Conservation (phyloP, 2,797 vertebrate genomes). For the Oryzias sinensis region DNA sequence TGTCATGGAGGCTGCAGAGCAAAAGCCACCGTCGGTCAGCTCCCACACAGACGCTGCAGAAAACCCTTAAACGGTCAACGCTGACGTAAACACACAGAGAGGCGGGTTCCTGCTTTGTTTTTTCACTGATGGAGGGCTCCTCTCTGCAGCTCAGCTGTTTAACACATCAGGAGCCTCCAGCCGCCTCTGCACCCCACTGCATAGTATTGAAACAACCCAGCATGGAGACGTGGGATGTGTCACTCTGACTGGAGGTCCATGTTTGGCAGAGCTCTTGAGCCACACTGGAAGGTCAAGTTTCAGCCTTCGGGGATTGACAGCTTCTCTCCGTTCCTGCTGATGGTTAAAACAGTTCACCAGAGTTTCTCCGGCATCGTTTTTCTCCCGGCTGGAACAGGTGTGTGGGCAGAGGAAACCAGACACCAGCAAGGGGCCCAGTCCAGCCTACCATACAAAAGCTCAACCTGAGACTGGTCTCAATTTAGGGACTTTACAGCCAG, state of each 20-base stretch:
- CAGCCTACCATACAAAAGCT: constrained; percentile 20
- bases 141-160: constrained; percentile 49
- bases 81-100: constrained; percentile 11
- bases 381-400: constrained; percentile 22
- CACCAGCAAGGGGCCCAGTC: constrained; percentile 29
- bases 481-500: constrained; percentile 39
- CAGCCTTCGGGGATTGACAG: constrained; percentile 4
- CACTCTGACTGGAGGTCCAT: constrained; percentile 1
- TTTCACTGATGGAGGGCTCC: constrained; percentile 17
- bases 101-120: constrained; percentile 9
- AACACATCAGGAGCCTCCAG: constrained; percentile 31
- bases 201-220: constrained; percentile 8
- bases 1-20: constrained; percentile 14
- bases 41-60: constrained; percentile 13
- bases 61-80: constrained; percentile 29
- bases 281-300: constrained; percentile 4
- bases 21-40: constrained; percentile 1
- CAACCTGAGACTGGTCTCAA: constrained; percentile 6
- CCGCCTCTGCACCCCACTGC: not conserved
- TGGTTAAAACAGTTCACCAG: constrained; percentile 28
- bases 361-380: constrained; percentile 27
- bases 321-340: constrained; percentile 2
- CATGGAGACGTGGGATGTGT: constrained; percentile 7
- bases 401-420: constrained; percentile 36
- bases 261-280: constrained; percentile 14